Percentiles rank a stretch among this genome's conserved stretches.
Evolutionary conservation across 2,888 invertebrate species (phyloP).

Genomic region (Synanthedon tipuliformis): DNA sequence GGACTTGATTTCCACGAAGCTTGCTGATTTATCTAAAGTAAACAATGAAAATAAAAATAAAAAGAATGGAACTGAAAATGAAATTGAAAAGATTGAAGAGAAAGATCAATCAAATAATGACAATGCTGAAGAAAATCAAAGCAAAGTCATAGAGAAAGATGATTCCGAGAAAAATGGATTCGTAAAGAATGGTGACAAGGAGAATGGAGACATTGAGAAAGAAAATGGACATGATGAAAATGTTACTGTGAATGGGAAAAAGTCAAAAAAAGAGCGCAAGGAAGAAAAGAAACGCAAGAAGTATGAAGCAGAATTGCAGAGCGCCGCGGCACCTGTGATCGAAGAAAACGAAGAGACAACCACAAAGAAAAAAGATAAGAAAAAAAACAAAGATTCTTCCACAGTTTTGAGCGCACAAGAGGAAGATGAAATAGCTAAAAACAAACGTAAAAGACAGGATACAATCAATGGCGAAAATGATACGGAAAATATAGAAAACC

Average conservation of each 20-base stretch:
- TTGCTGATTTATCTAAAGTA: slow-evolving; percentile 52
- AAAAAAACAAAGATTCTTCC: slow-evolving; percentile 46
- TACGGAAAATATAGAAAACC: slow-evolving; percentile 9
- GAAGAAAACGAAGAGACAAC: slow-evolving; percentile 23
- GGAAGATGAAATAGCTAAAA: slow-evolving; percentile 36
- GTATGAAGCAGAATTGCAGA: slow-evolving; percentile 57
- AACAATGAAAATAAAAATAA: slow-evolving; percentile 29
- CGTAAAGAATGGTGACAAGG: slow-evolving; percentile 10
- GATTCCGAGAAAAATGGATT: slow-evolving; percentile 14
- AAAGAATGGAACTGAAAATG: slow-evolving; percentile 26
- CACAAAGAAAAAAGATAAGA: slow-evolving; percentile 57
- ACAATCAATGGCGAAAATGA: slow-evolving; percentile 39
- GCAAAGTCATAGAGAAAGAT: slow-evolving; percentile 9
- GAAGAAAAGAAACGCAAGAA: slow-evolving; percentile 59
- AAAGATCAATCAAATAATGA: slow-evolving; percentile 10
- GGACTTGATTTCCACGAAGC: slow-evolving; percentile 72
- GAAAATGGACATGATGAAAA: slow-evolving; percentile 10
- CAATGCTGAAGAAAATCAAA: slow-evolving; percentile 6
- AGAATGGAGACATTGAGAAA: slow-evolving; percentile 11
- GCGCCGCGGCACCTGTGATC: slow-evolving; percentile 31
- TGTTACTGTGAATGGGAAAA: slow-evolving; percentile 23
- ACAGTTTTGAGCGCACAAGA: slow-evolving; percentile 19
- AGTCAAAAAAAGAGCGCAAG: slow-evolving; percentile 58
- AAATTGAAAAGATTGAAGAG: slow-evolving; percentile 14
- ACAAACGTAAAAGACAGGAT: slow-evolving; percentile 54